Evolutionary conservation across 1,140 invertebrate genomes (phyloP), one percentile per base, ranked within the genome.

Genomic region (Meloidogyne chitwoodi): DNA sequence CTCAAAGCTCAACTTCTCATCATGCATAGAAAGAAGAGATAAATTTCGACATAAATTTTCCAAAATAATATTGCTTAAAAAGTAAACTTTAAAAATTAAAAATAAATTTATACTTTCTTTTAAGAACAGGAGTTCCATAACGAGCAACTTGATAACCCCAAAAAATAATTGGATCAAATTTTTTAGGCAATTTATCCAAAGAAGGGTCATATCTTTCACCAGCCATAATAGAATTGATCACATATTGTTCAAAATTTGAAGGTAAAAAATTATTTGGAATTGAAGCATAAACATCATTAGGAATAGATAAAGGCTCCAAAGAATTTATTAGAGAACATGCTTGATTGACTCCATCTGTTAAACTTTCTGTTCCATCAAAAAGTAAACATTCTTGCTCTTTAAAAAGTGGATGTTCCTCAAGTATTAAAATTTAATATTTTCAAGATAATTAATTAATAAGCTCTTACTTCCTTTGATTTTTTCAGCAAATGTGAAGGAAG

Each of bases 161-260:
- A 68, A 86, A 86, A 61, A 86, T 31, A 67, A 86, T 78, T 22
- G 85, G 85, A 81, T 86, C 84, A 69, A 76, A 77, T 34, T 79
- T 77, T 22, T 48, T 65, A 2, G 83, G 83, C 6, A 86, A 66
- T 68, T 82, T 81, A 34, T 86, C 85, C 64, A 86, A 41, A 19
- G 83, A 84, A n/a, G 85, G 85, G 74, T 86, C 85, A 69, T 85
- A 86, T 29, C 77, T 66, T 77, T 87, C 85, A 19, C 84, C 84
- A 61, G 80, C 78, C 71, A 87, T 76, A 74, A 86, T 86, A 10
- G 77, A 68, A 69, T 85, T 83, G 11, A 31, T 31, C 11, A 85
- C 64, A 38, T 76, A 29, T 12, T 84, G 34, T 68, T 81, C 80
- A 27, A 80, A 77, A 67, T 74, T 41, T 24, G 19, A 8, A 6